Percentiles rank a stretch among this genome's conserved stretches.
These are phyloP conservation scores for Laterallus jamaicensis DNA, from an alignment of 2,113 vertebrate genomes.

Conservation along the genomic window DNA sequence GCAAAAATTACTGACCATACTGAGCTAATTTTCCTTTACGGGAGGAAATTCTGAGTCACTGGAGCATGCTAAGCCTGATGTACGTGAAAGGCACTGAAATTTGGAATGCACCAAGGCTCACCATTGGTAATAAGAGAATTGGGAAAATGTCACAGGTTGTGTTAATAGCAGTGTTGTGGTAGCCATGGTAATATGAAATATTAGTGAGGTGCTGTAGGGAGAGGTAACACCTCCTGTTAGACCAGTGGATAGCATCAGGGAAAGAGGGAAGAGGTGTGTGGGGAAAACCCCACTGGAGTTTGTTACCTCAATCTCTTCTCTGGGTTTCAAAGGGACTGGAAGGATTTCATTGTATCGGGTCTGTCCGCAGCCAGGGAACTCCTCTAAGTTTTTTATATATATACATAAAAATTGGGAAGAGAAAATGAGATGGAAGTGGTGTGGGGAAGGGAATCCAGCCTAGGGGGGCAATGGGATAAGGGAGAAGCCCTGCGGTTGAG, in stretches of 20 bases:
- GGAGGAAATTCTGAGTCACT: slow-evolving; percentile 29
- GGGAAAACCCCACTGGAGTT: not conserved
- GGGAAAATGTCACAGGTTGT: slow-evolving; percentile 55
- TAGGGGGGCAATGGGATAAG: not conserved
- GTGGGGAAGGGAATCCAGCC: not conserved
- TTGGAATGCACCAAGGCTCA: not conserved
- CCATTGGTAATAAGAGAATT: slow-evolving; percentile 46
- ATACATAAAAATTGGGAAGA: not conserved
- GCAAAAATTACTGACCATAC: slow-evolving; percentile 39
- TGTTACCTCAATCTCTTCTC: not conserved
- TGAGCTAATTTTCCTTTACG: not conserved
- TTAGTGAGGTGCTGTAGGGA: not conserved
- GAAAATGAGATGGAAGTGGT: not conserved
- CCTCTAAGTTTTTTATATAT: not conserved
- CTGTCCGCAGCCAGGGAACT: not conserved
- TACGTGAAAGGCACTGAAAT: slow-evolving; percentile 30
- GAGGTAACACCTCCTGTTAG: not conserved
- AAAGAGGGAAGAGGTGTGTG: not conserved
- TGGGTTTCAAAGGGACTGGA: not conserved
- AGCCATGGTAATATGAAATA: slow-evolving; percentile 58
- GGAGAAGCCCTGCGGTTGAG: not conserved
- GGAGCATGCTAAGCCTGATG: slow-evolving; percentile 20
- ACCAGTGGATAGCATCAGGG: not conserved
- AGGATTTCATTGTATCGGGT: not conserved
- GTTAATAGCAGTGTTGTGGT: slow-evolving; percentile 59